Percentiles rank a stretch among this genome's conserved stretches.
Evolutionary conservation across 2,113 vertebrate species (phyloP).

Genomic region (Suncus etruscus): DNA sequence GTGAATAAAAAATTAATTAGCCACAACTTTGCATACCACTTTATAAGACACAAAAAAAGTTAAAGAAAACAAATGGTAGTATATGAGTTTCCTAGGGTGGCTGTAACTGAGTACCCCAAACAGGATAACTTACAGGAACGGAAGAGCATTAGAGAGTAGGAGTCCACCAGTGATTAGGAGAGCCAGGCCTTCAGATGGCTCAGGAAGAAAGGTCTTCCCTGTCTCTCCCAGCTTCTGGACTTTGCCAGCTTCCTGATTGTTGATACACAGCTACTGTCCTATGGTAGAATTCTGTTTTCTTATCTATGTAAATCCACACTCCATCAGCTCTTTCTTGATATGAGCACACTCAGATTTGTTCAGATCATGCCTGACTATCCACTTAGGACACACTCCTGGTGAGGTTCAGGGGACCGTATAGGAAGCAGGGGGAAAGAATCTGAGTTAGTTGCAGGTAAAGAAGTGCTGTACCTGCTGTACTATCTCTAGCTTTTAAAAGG

Average conservation of each 20-base stretch:
- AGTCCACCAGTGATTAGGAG: background rate
- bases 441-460: no score
- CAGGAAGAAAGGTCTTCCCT: background rate
- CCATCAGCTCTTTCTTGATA: no score
- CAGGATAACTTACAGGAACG: background rate
- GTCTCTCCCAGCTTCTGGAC: background rate
- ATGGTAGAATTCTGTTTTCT: no score
- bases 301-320: no score
- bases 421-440: no score
- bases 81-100: background rate
- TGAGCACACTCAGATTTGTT: no score
- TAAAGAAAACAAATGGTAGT: background rate
- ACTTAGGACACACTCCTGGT: no score
- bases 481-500: no score
- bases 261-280: accelerated
- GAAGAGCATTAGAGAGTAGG: background rate
- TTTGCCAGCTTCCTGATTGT: accelerated
- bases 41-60: background rate
- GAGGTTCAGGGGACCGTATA: no score
- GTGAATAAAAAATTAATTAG: background rate
- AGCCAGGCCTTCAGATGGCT: background rate
- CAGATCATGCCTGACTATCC: no score
- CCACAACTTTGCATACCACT: background rate
- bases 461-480: no score
- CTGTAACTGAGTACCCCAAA: background rate